Base-by-base conservation (phyloP, 1,140 invertebrate species). In the Babylonia areolata region DNA sequence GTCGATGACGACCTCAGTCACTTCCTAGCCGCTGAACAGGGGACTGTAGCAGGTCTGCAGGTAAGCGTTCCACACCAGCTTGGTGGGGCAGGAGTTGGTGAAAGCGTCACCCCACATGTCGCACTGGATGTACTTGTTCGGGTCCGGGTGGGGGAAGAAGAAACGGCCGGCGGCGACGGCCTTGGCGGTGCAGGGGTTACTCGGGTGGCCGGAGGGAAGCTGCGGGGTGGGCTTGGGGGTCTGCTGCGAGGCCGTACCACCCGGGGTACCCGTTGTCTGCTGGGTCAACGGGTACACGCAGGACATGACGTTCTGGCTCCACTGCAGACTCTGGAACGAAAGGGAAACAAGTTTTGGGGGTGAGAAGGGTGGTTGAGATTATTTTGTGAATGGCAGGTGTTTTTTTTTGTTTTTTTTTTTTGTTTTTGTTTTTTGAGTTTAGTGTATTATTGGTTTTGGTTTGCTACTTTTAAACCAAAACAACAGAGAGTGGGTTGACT, bases 11-110 rank as follows among this genome's bases (percentile, higher is more conserved):
- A 6, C 20, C 9, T 11, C 20, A 6, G 20, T 64, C 58, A 64
- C 58, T 64, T 64, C 58, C 28, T 64, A n/a, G 58, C 58, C 58
- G 5, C 6, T 64, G 12, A 64, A 12, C 58, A 64, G 58, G 28
- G 89, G 87, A 28, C 85, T 87, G 71, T 71, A 85, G 84, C 90
- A 91, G 20, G 89, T 89, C 51, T 89, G 71, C 9, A 71, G 69
- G 51, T 81, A 81, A 58, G 85, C 86, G 84, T 90, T 90, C 90
- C 90, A 91, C 31, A 90, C 75, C 35, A 88, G 87, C 40, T 87
- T 88, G 17, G 78, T 46, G 23, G 88, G 89, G 83, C 90, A 91
- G 78, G 78, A 64, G 35, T 87, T 87, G 31, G 87, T 79, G 31
- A 84, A 90, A 0, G 81, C 69, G 9, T 88, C 23, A 2, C 90